Evolutionary conservation across 2,888 invertebrate genomes (phyloP).

Genomic region (Parnassius glacialis): DNA sequence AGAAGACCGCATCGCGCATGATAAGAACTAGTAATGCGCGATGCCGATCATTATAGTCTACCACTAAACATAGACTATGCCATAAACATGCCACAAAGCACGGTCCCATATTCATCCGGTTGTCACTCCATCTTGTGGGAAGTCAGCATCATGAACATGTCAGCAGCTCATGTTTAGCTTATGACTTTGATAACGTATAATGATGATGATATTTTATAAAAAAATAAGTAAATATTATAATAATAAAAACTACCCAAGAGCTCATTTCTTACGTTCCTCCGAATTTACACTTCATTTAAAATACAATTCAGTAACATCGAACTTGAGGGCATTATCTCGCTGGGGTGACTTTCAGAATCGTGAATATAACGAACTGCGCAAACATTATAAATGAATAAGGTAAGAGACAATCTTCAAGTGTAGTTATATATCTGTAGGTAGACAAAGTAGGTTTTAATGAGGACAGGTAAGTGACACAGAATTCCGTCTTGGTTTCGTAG

Average conservation of each 20-base stretch:
- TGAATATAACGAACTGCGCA: constrained; percentile 6
- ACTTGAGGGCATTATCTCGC: constrained; percentile 12
- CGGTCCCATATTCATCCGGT: no score
- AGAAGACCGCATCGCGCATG: no score
- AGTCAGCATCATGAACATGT: no score
- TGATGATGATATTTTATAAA: no score
- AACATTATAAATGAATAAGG: constrained; percentile 30
- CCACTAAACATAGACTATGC: no score
- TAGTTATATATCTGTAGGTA: constrained; percentile 28
- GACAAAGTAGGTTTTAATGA: constrained; percentile 62
- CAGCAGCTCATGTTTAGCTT: no score
- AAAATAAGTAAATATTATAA: no score
- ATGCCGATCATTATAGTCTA: no score
- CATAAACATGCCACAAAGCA: no score
- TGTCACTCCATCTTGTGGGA: no score
- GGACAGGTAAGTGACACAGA: constrained; percentile 69
- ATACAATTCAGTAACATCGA: constrained; percentile 13
- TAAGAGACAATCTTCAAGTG: constrained; percentile 25
- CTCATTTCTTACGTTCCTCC: neutral
- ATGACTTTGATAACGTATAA: no score
- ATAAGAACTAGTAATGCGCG: no score
- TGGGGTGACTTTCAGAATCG: constrained; percentile 19
- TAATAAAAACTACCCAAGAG: constrained; percentile 1
- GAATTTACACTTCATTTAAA: constrained; percentile 21
- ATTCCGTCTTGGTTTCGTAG: constrained; percentile 37